These are phyloP conservation scores for Drosophila aff. DNA, from an alignment of 1,140 invertebrate genomes.

Conservation along the genomic window DNA sequence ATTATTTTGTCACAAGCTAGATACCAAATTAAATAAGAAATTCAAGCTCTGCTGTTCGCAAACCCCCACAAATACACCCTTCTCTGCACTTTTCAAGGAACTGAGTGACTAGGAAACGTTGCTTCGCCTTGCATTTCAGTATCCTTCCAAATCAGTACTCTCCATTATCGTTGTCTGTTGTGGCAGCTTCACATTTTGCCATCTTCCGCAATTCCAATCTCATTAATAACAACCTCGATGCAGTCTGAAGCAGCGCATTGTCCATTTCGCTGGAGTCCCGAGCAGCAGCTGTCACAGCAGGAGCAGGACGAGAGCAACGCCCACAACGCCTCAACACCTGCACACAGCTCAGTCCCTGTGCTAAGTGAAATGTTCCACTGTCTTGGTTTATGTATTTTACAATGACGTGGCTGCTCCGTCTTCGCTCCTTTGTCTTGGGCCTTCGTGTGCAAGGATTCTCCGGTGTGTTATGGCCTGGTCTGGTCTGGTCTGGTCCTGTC, in stretches of 20 bases:
- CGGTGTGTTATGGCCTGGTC: slow-evolving; percentile 16
- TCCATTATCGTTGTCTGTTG: slow-evolving; percentile 52
- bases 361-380: slow-evolving; percentile 81
- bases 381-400: slow-evolving; percentile 81
- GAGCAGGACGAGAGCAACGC: slow-evolving; percentile 2
- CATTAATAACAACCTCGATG: slow-evolving; percentile 47
- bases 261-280: slow-evolving; percentile 60
- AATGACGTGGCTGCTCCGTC: slow-evolving; percentile 69
- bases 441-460: slow-evolving; percentile 48
- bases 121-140: slow-evolving; percentile 10
- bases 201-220: slow-evolving; percentile 40
- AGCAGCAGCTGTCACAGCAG: slow-evolving; percentile 63
- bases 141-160: slow-evolving; percentile 30
- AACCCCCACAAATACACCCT: not conserved
- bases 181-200: slow-evolving; percentile 29
- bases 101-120: not conserved
- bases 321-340: slow-evolving; percentile 64
- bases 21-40: not conserved
- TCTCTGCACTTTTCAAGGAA: not conserved
- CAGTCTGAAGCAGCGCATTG: slow-evolving; percentile 38
- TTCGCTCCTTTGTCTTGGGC: slow-evolving; percentile 38
- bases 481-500: slow-evolving; percentile 40
- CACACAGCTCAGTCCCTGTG: slow-evolving; percentile 21
- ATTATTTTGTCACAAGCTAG: not conserved
- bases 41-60: not conserved